These are phyloP conservation scores for Apeltes quadracus DNA, from an alignment of 2,113 vertebrate species.

Conservation along the genomic window DNA sequence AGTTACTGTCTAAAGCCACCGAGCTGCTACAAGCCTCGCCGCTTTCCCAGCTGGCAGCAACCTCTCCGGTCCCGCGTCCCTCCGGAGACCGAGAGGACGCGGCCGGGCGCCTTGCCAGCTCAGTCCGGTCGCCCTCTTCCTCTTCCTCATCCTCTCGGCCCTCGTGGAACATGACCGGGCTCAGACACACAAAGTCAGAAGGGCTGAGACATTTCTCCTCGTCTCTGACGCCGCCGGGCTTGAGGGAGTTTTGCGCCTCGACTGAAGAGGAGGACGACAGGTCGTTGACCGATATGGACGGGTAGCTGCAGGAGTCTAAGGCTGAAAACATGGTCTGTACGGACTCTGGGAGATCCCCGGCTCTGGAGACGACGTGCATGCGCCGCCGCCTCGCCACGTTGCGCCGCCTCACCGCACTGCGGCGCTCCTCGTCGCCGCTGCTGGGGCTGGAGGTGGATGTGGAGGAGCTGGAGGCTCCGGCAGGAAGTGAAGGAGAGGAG, in stretches of 20 bases:
- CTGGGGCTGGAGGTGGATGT: constrained; percentile 88
- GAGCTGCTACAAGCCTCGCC: constrained; percentile 45
- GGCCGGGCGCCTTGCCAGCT: constrained; percentile 30
- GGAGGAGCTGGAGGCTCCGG: constrained; percentile 86
- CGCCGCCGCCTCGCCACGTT: constrained; percentile 88
- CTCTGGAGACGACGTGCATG: constrained; percentile 76
- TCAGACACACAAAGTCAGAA: constrained; percentile 70
- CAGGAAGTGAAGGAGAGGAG: constrained; percentile 87
- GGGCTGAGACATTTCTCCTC: constrained; percentile 61
- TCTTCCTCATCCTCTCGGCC: constrained; percentile 53
- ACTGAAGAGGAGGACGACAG: constrained; percentile 87
- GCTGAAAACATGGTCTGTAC: constrained; percentile 82
- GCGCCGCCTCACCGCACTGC: constrained; percentile 82
- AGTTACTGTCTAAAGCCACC: constrained; percentile 10
- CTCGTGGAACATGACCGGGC: constrained; percentile 70
- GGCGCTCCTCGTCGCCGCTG: constrained; percentile 84
- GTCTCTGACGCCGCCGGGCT: constrained; percentile 37
- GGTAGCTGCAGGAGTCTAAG: constrained; percentile 91
- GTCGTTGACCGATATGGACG: constrained; percentile 91
- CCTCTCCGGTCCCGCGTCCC: constrained; percentile 51
- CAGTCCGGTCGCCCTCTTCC: constrained; percentile 35
- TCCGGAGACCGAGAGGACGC: constrained; percentile 30
- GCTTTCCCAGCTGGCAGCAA: constrained; percentile 40
- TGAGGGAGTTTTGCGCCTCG: constrained; percentile 45
- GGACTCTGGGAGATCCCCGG: constrained; percentile 83